Evolutionary conservation across 2,797 vertebrate genomes (phyloP).

Genomic region (Calcarius lapponicus): DNA sequence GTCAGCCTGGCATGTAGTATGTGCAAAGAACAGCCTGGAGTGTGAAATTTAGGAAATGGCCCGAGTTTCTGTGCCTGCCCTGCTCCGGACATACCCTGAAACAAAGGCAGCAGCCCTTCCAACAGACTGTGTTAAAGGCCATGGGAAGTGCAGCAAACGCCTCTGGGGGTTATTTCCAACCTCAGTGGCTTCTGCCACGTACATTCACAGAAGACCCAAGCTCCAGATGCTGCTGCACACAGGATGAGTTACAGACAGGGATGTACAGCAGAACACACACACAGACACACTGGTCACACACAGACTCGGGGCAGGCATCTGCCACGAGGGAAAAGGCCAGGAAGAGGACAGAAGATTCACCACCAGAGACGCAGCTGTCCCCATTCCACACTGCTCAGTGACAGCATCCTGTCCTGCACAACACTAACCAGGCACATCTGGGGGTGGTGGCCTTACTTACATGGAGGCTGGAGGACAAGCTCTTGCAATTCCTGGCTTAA

Average conservation of each 20-base stretch:
- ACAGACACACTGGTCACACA: neutral
- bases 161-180: neutral
- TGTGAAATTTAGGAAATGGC: neutral
- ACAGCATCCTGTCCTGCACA: accelerated
- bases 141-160: neutral
- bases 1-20: neutral
- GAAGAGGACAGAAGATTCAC: neutral
- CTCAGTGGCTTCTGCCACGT: accelerated
- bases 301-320: neutral
- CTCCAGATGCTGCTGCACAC: accelerated
- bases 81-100: accelerated
- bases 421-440: neutral
- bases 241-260: neutral
- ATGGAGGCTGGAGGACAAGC: neutral
- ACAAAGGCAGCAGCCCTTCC: neutral
- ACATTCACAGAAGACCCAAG: neutral
- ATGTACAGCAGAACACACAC: neutral
- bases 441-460: neutral
- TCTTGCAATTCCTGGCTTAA: neutral
- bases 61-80: neutral
- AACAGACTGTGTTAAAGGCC: neutral
- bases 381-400: accelerated
- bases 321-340: neutral
- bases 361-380: neutral
- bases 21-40: neutral